phyloP scores from a whole-genome alignment of 2,888 invertebrate genomes.

The Ophion costatus region DNA sequence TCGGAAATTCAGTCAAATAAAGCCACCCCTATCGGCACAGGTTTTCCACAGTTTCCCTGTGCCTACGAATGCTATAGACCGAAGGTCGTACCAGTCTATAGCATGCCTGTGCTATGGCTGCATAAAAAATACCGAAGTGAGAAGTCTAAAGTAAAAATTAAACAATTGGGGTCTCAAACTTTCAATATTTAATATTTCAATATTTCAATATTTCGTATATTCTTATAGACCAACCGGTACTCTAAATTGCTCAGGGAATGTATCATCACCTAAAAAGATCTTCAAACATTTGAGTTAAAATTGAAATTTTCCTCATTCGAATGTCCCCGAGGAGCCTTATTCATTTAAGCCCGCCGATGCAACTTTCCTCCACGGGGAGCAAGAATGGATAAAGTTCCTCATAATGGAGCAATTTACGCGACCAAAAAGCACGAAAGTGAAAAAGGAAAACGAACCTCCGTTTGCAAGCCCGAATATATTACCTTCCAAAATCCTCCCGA shows the following conservation, averaged over 20 bases:
- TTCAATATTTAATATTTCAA: neutral
- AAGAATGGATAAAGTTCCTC: neutral
- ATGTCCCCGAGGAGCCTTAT: neutral
- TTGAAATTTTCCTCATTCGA: neutral
- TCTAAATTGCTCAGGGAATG: neutral
- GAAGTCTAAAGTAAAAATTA: neutral
- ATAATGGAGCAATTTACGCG: neutral
- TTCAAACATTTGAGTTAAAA: neutral
- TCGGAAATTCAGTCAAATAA: too few species aligned
- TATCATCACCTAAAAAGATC: neutral
- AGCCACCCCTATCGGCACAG: too few species aligned
- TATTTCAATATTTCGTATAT: too few species aligned
- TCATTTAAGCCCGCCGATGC: neutral
- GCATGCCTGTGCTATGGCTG: too few species aligned
- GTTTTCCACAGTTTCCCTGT: too few species aligned
- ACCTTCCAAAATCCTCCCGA: too few species aligned
- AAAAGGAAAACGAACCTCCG: too few species aligned
- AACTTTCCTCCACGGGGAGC: neutral
- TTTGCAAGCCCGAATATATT: too few species aligned
- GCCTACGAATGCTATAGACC: too few species aligned
- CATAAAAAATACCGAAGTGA: neutral
- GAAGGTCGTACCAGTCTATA: too few species aligned
- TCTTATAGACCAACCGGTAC: neutral
- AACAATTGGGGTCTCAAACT: neutral
- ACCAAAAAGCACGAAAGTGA: neutral